Conservation (phyloP, 37 sponge, comb jelly and placozoan species). For the Geodia barretti region DNA sequence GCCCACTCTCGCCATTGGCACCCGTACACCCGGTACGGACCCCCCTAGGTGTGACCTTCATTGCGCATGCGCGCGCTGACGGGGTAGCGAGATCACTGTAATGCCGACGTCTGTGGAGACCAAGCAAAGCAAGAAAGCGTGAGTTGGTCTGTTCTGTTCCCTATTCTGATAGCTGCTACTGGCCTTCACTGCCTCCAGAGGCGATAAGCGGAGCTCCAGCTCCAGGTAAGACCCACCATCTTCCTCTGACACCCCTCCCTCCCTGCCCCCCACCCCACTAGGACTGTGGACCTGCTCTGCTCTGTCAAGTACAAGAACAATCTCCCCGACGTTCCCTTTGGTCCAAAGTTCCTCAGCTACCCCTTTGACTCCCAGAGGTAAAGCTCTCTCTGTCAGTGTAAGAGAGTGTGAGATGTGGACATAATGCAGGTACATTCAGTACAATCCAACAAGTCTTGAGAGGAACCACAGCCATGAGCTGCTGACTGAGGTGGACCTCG, state of each 20-base stretch:
- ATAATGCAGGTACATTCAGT: conserved; percentile 88
- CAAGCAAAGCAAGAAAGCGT: neutral
- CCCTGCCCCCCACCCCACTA: neutral
- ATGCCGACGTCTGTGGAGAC: neutral
- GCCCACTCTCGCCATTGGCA: too few relatives aligned
- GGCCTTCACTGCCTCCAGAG: neutral
- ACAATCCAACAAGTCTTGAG: conserved; percentile 96
- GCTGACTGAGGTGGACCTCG: conserved; percentile 95
- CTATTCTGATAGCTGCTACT: neutral
- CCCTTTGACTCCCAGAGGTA: conserved; percentile 97
- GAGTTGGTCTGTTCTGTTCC: neutral
- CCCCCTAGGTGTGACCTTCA: neutral
- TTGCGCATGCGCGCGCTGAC: neutral
- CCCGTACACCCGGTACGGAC: too few relatives aligned
- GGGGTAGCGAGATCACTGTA: neutral
- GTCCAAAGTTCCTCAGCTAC: conserved; percentile 95
- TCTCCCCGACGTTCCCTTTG: conserved; percentile 99
- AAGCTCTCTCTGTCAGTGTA: too few relatives aligned
- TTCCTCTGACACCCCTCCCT: neutral
- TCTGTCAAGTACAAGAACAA: conserved; percentile 93
- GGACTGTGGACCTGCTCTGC: conserved; percentile 82
- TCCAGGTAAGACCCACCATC: neutral
- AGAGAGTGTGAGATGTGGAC: neutral
- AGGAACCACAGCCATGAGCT: conserved; percentile 95
- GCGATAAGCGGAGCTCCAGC: neutral